A percentile compares a stretch with the other conserved stretches of the same genome.
Conservation (phyloP, 2,113 vertebrate species). For the Callorhinus ursinus region DNA sequence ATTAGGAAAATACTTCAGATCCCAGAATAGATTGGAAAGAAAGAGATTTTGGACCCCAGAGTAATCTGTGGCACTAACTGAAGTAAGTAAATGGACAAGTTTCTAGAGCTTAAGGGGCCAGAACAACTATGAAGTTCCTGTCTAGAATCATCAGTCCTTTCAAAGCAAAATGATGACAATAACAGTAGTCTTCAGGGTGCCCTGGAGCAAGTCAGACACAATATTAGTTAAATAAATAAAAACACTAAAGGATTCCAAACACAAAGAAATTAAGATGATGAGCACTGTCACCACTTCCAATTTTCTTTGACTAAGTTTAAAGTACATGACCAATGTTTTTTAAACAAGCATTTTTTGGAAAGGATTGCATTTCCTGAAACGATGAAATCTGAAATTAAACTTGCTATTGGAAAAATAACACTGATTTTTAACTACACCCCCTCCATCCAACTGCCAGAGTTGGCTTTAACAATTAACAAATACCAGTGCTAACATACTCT, state of each 20-base stretch:
- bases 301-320: not conserved
- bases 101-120: not conserved
- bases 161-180: not conserved
- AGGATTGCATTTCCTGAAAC: constrained; percentile 20
- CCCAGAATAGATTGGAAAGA: not conserved
- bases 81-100: not conserved
- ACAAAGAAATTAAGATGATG: not conserved
- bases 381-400: constrained; percentile 5
- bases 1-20: not conserved
- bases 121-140: not conserved
- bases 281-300: not conserved
- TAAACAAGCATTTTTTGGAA: constrained; percentile 33
- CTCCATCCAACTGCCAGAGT: not conserved
- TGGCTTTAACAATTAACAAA: constrained; percentile 61
- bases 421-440: not conserved
- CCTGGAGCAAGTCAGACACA: not conserved
- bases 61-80: not conserved
- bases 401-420: constrained; percentile 48
- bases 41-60: not conserved
- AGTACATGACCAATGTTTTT: not conserved
- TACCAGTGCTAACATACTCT: constrained; percentile 20
- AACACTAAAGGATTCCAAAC: not conserved
- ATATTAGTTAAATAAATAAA: not conserved
- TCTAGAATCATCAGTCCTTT: not conserved
- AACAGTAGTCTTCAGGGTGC: not conserved